A percentile compares a stretch with the other conserved stretches of the same genome.
Conservation (phyloP, 2,888 invertebrate genomes). For the Epirrhoe alternata region DNA sequence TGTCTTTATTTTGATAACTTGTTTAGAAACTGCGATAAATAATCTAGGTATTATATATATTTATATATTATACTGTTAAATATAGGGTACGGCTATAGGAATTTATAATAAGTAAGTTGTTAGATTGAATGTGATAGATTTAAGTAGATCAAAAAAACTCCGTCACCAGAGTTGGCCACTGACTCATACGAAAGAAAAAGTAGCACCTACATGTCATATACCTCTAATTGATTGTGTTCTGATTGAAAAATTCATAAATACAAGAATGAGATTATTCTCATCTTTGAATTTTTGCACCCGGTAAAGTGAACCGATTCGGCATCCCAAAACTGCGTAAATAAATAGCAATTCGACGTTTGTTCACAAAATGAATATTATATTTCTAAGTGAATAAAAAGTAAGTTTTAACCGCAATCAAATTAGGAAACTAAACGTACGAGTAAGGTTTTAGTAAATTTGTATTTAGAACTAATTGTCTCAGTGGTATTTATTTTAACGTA, state of each 20-base stretch:
- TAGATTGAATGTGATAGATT: slow-evolving; percentile 66
- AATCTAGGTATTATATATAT: neutral
- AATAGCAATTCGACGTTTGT: no score
- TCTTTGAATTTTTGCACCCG: no score
- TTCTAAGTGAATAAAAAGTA: neutral
- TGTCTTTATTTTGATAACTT: slow-evolving; percentile 12
- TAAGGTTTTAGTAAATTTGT: slow-evolving; percentile 11
- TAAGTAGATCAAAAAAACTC: slow-evolving; percentile 17
- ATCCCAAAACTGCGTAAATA: no score
- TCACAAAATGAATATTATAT: no score
- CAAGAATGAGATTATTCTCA: no score
- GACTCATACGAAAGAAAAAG: no score
- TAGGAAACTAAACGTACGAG: slow-evolving; percentile 3
- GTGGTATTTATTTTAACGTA: slow-evolving; percentile 44
- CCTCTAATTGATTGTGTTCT: no score
- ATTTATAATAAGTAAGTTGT: slow-evolving; percentile 31
- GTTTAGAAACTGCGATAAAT: slow-evolving; percentile 4
- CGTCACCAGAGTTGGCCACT: no score
- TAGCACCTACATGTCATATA: no score
- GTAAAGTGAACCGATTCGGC: no score
- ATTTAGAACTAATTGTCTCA: slow-evolving; percentile 46
- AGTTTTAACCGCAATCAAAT: neutral
- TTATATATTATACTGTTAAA: slow-evolving; percentile 3
- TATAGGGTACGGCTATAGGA: slow-evolving; percentile 14
- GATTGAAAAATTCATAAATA: no score